Percentiles rank a stretch among this genome's conserved stretches.
Conservation (phyloP, 2,797 vertebrate genomes). For the Falco concolor region DNA sequence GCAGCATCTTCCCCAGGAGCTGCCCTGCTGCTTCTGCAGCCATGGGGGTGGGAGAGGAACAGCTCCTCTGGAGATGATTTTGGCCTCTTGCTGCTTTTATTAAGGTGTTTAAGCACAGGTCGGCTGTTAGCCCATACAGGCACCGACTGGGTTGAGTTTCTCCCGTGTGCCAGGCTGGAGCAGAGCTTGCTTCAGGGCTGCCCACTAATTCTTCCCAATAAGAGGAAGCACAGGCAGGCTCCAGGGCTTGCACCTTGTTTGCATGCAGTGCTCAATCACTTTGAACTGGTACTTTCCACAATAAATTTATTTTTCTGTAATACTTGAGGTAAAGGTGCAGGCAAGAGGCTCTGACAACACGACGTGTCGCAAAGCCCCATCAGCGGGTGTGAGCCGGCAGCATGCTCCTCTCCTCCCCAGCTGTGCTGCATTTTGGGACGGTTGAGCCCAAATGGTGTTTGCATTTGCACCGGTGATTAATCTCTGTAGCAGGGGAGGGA, state of each 20-base stretch:
- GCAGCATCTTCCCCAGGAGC: background rate
- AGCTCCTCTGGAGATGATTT: background rate
- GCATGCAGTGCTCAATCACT: accelerated
- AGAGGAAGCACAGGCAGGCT: background rate
- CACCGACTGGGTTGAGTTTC: background rate
- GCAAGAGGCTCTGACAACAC: background rate
- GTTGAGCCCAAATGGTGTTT: background rate
- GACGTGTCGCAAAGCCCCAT: background rate
- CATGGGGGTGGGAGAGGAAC: accelerated
- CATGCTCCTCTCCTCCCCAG: background rate
- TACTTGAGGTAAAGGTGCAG: background rate
- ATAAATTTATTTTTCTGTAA: background rate
- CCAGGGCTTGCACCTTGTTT: accelerated
- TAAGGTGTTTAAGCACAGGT: background rate
- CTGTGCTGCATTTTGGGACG: background rate
- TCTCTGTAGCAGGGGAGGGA: constrained; percentile 15
- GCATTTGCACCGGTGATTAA: background rate
- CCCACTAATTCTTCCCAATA: background rate
- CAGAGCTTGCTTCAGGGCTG: background rate
- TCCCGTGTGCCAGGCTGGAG: background rate
- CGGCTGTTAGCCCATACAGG: too few relatives aligned
- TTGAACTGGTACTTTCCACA: background rate
- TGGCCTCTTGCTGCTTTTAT: background rate
- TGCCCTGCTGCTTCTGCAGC: background rate
- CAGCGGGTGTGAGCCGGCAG: background rate